Evolutionary conservation across 2,888 invertebrate species (phyloP), one percentile per base, ranked within the genome.

Genomic region (Sturmia bella): DNA sequence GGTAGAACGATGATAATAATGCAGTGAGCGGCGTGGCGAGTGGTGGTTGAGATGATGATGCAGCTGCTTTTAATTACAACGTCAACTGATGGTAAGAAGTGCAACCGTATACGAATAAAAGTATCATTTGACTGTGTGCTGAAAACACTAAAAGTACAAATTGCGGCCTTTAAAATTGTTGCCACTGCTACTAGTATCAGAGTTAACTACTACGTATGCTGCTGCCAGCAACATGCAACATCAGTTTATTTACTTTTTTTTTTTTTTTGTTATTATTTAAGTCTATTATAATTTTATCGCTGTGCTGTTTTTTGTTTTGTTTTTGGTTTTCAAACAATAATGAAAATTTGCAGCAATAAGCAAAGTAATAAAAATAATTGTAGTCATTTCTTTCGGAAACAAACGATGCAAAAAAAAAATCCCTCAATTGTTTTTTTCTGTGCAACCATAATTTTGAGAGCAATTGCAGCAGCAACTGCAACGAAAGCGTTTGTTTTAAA

Each of bases 61-160:
- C 24, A 63, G 63, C 43, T 82, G 82, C 78, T 70, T 82, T 82
- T 82, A 82, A 82, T 78, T 78, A 66, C 78, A 66, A 50, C 63
- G 57, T 54, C 74, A 78, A 57, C 54, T 64, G 43, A 74, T 24
- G 52, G 68, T 43, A 52, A 61, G 15, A 69, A 6, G 59, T 43
- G 17, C 27, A 43, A 43, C 11, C 32, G 32, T 48, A 39, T 39
- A 32, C 12, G 48, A 27, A 37, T 19, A 39, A 12, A 37, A 72
- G 50, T 59, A 41, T 41, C 17, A 37, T 56, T 37, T 39, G 24
- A 7, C 21, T 24, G 54, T 39, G 11, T 45, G 12, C 19, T 32
- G 32, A 15, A 59, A 15, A 32, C 24, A 59, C 6, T 48, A 32
- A 56, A 37, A 45, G 13, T 24, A 54, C 45, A 32, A 66, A 48